Conservation (phyloP, 2,113 vertebrate species). For the Dromas ardeola region DNA sequence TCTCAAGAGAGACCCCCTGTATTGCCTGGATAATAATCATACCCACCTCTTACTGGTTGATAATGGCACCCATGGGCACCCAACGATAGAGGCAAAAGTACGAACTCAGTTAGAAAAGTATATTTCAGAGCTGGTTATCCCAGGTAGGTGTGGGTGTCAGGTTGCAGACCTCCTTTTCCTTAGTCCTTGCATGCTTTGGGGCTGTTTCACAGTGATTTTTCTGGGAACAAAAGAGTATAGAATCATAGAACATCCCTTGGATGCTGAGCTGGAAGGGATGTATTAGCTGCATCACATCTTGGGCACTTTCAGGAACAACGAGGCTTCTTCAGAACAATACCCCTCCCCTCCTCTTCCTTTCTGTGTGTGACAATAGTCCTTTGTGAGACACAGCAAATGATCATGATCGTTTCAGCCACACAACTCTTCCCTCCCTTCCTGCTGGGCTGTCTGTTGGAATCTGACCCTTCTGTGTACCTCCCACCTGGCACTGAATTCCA, state of each 20-base stretch:
- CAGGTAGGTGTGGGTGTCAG: slow-evolving; percentile 41
- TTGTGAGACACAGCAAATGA: background rate
- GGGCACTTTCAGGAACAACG: background rate
- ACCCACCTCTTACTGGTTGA: slow-evolving; percentile 81
- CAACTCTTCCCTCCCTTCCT: background rate
- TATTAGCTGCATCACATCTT: background rate
- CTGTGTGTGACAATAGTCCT: background rate
- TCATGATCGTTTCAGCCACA: background rate
- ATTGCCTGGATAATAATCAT: slow-evolving; percentile 81
- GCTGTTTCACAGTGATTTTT: background rate
- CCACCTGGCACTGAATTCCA: background rate
- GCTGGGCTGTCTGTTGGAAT: background rate
- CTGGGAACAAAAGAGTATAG: no score
- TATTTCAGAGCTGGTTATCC: slow-evolving; percentile 76
- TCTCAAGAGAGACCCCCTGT: slow-evolving; percentile 78
- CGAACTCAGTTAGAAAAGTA: slow-evolving; percentile 80
- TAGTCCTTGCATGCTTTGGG: background rate
- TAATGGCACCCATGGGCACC: slow-evolving; percentile 76
- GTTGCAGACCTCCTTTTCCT: background rate
- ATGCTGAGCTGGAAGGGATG: background rate
- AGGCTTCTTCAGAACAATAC: background rate
- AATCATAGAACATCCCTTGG: background rate
- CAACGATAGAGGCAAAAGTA: slow-evolving; percentile 72
- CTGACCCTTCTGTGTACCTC: background rate
- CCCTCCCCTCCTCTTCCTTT: background rate